Percentiles rank a stretch among this genome's conserved stretches.
Evolutionary conservation across 2,888 invertebrate species (phyloP).

Genomic region (Poecilobothrus nobilitatus): DNA sequence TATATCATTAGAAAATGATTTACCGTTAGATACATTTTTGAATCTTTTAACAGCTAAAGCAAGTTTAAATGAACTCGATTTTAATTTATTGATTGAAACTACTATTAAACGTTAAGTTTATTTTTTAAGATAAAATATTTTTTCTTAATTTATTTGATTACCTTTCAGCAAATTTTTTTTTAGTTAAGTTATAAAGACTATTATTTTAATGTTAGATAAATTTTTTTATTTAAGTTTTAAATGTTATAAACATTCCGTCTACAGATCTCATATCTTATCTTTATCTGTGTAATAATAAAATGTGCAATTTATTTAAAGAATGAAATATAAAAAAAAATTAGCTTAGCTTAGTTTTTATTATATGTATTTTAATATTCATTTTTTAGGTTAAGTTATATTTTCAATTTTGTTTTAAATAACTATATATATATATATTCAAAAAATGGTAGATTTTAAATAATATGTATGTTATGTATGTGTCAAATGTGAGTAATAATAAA

Average conservation of each 20-base stretch:
- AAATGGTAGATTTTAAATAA: no score
- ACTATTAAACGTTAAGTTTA: slow-evolving; percentile 42
- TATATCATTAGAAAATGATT: neutral
- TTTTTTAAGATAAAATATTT: neutral
- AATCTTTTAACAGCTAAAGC: slow-evolving; percentile 81
- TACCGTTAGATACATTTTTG: slow-evolving; percentile 75
- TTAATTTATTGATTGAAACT: slow-evolving; percentile 76
- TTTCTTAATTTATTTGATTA: no score
- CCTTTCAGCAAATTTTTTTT: no score
- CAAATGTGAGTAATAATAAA: no score
- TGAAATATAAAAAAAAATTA: neutral
- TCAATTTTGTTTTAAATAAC: no score
- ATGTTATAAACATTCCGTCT: neutral
- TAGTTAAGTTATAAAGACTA: no score
- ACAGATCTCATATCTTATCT: neutral
- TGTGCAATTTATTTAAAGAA: neutral
- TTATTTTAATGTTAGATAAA: neutral
- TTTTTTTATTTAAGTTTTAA: neutral
- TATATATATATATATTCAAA: no score
- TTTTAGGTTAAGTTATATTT: no score
- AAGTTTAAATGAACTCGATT: slow-evolving; percentile 74
- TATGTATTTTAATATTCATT: no score
- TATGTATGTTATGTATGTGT: no score
- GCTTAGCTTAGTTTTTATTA: neutral
- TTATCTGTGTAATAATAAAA: neutral